Conservation (phyloP, 2,113 vertebrate genomes). For the Notechis scutatus region DNA sequence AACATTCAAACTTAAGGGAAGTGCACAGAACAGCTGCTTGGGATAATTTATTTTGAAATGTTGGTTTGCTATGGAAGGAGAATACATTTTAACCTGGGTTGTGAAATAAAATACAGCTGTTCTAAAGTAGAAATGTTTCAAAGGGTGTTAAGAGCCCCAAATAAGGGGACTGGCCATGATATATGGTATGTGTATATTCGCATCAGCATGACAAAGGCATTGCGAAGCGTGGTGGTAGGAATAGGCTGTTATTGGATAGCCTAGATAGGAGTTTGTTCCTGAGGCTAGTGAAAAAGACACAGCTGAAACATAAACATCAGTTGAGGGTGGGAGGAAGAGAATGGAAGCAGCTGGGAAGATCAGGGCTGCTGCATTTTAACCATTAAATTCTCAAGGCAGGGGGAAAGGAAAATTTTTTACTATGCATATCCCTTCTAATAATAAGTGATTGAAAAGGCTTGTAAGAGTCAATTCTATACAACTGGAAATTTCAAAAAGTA, state of each 20-base stretch:
- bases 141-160: neutral
- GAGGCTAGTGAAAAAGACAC: neutral
- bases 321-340: neutral
- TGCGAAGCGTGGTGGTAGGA: neutral
- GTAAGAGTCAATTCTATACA: neutral
- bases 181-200: neutral
- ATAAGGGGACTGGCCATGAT: neutral
- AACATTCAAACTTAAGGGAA: neutral
- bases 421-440: neutral
- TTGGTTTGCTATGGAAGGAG: neutral
- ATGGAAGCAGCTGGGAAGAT: neutral
- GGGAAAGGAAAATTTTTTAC: neutral
- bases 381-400: neutral
- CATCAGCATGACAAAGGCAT: neutral
- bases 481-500: neutral
- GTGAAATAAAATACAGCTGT: neutral
- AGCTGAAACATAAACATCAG: neutral
- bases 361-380: neutral
- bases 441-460: neutral
- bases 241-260: neutral
- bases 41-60: neutral
- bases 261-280: neutral
- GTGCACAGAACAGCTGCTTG: neutral
- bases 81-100: neutral
- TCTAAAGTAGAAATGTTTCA: neutral